Conservation (phyloP, 2,113 vertebrate species). For the Mesoclemmys tuberculata region DNA sequence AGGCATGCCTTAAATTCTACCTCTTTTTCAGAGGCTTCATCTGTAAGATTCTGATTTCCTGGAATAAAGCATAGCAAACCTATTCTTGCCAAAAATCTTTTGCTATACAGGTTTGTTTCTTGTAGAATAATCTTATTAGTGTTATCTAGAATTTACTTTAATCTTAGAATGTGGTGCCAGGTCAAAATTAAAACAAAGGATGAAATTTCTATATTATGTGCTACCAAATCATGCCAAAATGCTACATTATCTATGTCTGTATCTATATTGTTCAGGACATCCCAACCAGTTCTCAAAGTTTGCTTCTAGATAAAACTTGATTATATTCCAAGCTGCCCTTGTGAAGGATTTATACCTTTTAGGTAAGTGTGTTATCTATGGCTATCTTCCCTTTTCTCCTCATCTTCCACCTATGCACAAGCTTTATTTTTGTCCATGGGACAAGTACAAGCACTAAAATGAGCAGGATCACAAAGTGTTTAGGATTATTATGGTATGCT, state of each 20-base stretch:
- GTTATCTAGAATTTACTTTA: background rate
- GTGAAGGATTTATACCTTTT: constrained; percentile 16
- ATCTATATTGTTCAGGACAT: background rate
- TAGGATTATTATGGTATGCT: constrained; percentile 55
- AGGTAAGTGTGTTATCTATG: constrained; percentile 38
- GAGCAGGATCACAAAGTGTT: constrained; percentile 50
- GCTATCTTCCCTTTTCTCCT: constrained; percentile 1
- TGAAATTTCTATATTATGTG: background rate
- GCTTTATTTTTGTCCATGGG: constrained; percentile 56
- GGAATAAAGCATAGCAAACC: background rate
- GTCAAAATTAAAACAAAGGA: constrained; percentile 11
- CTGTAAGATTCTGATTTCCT: background rate
- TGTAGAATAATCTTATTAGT: background rate
- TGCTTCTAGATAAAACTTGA: constrained; percentile 52
- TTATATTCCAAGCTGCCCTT: constrained; percentile 29
- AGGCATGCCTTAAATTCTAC: constrained; percentile 47
- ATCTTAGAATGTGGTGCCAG: background rate
- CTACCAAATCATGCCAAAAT: background rate
- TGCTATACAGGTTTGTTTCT: background rate
- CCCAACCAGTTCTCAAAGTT: constrained; percentile 14
- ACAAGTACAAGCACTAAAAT: constrained; percentile 64
- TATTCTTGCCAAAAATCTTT: constrained; percentile 15
- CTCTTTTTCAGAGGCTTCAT: constrained; percentile 17
- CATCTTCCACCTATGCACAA: constrained; percentile 21
- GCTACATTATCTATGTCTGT: background rate